Evolutionary conservation across 2,797 vertebrate genomes (phyloP).

Genomic region (Epinephelus coioides): DNA sequence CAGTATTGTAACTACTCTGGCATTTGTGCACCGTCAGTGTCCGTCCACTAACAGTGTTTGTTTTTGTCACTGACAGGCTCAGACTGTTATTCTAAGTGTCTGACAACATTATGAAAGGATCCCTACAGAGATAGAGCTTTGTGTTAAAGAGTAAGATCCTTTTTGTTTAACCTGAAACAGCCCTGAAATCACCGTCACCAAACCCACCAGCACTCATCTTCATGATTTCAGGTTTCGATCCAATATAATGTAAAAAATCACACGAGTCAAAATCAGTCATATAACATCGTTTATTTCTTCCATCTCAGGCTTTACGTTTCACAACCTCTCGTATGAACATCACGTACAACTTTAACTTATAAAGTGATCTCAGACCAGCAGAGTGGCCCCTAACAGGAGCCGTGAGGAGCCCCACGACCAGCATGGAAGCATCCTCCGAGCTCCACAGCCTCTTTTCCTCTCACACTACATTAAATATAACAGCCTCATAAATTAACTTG

Average conservation of each 20-base stretch:
- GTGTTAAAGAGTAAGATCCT: no score
- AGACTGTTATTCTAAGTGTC: no score
- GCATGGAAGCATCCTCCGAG: slow-evolving; percentile 74
- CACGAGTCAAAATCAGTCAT: slow-evolving; percentile 10
- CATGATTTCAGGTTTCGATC: background rate
- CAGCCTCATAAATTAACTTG: slow-evolving; percentile 75
- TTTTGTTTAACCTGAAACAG: no score
- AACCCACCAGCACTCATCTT: no score
- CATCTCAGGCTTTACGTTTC: slow-evolving; percentile 4
- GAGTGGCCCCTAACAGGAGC: slow-evolving; percentile 7
- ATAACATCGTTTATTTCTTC: slow-evolving; percentile 56
- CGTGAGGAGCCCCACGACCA: slow-evolving; percentile 81
- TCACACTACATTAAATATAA: slow-evolving; percentile 50
- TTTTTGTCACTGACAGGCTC: no score
- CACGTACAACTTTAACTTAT: background rate
- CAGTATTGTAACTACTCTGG: no score
- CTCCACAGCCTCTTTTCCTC: background rate
- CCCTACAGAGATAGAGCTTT: no score
- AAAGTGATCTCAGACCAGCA: slow-evolving; percentile 36
- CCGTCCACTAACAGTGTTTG: no score
- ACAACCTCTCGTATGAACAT: slow-evolving; percentile 10
- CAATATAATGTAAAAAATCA: background rate
- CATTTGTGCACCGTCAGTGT: no score
- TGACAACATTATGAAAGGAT: no score
- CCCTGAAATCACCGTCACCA: no score